These are phyloP conservation scores for Drosophila glabriapex DNA, from an alignment of 2,888 invertebrate genomes.

Conservation along the genomic window DNA sequence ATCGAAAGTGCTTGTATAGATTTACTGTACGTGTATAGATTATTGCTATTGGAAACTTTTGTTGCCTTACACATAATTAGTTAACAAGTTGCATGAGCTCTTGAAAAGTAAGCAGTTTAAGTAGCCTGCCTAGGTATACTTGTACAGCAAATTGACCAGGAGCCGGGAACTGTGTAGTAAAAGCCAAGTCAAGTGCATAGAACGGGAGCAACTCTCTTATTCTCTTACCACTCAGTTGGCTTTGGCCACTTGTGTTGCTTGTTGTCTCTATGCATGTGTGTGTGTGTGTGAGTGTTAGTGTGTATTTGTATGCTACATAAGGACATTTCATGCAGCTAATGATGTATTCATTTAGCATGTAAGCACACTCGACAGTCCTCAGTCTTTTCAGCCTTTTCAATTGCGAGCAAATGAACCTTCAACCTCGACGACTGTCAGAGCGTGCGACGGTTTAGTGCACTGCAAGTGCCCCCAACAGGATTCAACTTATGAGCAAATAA, in stretches of 20 bases:
- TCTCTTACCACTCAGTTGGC: conserved; percentile 44
- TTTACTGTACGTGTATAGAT: conserved; percentile 9
- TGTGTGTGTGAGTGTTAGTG: conserved; percentile 9
- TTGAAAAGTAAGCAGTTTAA: conserved; percentile 69
- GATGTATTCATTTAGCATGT: conserved; percentile 78
- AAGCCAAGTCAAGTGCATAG: conserved; percentile 10
- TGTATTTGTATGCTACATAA: conserved; percentile 32
- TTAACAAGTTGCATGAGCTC: conserved; percentile 68
- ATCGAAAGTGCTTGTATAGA: neutral
- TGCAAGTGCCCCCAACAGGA: conserved; percentile 55
- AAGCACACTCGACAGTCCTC: conserved; percentile 39
- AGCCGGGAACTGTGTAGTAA: conserved; percentile 5
- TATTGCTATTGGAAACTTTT: conserved; percentile 34
- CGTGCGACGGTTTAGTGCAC: conserved; percentile 64
- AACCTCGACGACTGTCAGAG: conserved; percentile 64
- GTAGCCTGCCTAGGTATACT: conserved; percentile 50
- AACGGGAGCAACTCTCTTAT: conserved; percentile 11
- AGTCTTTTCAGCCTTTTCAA: conserved; percentile 62
- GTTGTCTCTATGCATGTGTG: conserved; percentile 5
- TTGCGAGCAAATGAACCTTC: conserved; percentile 74
- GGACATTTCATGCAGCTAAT: conserved; percentile 77
- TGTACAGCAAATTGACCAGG: conserved; percentile 9
- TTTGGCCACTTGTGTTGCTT: conserved; percentile 55
- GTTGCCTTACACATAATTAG: conserved; percentile 60
- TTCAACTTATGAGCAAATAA: conserved; percentile 66